phyloP scores from a whole-genome alignment of 1,140 invertebrate genomes.

The Anastatus disparis region DNA sequence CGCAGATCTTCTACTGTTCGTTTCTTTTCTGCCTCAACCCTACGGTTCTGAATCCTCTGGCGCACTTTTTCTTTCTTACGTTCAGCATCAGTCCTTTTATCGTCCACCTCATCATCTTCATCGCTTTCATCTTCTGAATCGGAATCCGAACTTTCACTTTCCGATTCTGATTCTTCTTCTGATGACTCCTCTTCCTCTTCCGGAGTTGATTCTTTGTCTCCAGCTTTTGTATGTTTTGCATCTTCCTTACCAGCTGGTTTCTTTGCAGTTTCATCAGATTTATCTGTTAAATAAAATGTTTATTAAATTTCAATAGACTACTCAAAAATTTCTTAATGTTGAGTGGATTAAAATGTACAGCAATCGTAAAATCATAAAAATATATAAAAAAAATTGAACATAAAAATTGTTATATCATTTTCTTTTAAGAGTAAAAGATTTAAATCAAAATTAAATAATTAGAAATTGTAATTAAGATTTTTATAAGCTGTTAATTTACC shows the following conservation, averaged over 20 bases:
- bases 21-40: constrained; percentile 86
- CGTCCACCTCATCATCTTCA: constrained; percentile 63
- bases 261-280: constrained; percentile 57
- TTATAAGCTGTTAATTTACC: constrained; percentile 20
- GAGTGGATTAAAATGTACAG: too few relatives aligned
- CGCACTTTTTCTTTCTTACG: constrained; percentile 74
- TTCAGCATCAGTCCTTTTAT: constrained; percentile 73
- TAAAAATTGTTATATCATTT: too few relatives aligned
- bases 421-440: too few relatives aligned
- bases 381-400: too few relatives aligned
- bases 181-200: constrained; percentile 65
- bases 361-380: too few relatives aligned
- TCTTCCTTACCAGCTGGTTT: constrained; percentile 32
- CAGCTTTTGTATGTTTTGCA: constrained; percentile 4
- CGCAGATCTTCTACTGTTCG: constrained; percentile 82
- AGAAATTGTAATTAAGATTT: too few relatives aligned
- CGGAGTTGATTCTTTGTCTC: constrained; percentile 26
- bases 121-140: constrained; percentile 69
- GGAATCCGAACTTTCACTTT: constrained; percentile 67
- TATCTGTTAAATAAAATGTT: constrained; percentile 44
- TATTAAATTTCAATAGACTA: background rate
- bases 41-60: constrained; percentile 81
- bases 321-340: background rate
- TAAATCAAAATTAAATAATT: too few relatives aligned
- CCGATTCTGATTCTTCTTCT: constrained; percentile 67